Evolutionary conservation across 2,113 vertebrate genomes (phyloP).

Genomic region (Mohoua ochrocephala): DNA sequence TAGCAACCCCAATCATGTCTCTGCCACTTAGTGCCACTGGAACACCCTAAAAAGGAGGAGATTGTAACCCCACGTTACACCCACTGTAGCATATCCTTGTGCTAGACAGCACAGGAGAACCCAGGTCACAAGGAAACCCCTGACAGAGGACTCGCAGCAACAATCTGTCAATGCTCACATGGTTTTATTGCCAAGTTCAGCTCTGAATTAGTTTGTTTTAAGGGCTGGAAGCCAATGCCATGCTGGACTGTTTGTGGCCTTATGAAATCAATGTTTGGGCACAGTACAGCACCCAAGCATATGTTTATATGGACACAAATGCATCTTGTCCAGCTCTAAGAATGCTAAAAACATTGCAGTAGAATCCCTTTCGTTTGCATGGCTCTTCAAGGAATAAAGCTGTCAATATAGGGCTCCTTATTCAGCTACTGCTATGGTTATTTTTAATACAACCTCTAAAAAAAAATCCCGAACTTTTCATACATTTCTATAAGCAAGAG

Average conservation of each 20-base stretch:
- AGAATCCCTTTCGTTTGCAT: neutral
- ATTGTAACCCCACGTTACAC: neutral
- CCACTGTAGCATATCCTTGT: neutral
- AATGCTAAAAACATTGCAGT: neutral
- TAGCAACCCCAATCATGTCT: constrained; percentile 98
- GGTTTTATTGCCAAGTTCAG: neutral
- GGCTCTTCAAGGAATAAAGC: neutral
- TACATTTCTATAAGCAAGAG: neutral
- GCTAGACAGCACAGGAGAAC: neutral
- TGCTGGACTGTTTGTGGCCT: neutral
- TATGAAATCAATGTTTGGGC: neutral
- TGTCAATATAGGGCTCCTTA: neutral
- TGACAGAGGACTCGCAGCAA: neutral
- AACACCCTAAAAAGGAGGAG: constrained; percentile 79
- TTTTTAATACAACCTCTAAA: neutral
- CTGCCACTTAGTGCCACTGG: constrained; percentile 94
- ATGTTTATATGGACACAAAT: neutral
- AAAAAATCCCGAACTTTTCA: neutral
- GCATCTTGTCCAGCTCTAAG: neutral
- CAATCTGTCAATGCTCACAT: neutral
- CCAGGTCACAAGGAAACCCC: neutral
- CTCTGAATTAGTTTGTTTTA: neutral
- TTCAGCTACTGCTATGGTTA: neutral
- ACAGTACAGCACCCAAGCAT: neutral
- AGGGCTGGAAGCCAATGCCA: neutral